Evolutionary conservation across 2,888 invertebrate species (phyloP), one percentile per base, ranked within the genome.

Genomic region (Parnassius apollo): DNA sequence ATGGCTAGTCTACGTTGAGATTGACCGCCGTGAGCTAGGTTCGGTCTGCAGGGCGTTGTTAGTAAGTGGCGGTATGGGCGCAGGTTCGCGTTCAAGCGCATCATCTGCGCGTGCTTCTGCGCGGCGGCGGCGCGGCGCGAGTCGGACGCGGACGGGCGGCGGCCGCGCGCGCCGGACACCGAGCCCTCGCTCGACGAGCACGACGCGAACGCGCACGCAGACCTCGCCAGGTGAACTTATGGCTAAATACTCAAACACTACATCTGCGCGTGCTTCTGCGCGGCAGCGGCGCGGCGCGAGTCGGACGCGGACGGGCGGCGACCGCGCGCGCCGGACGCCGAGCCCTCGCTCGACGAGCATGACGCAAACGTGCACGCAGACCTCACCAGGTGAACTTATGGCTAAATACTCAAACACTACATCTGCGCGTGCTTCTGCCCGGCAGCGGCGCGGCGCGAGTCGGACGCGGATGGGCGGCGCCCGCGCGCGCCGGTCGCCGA

Each of bases 21-120:
- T 18, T 18, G 18, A 18, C 18, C 0, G 18, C 18, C 18, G 18
- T 18, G 18, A 18, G 0, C 18, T 0, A 18, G 1, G 18, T 18
- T 18, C 18, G 18, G 18, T 18, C 18, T 18, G 18, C 18, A 18
- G 18, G 18, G 1, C 18, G 1, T 18, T 18, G 25, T 2, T 25
- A 3, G 3, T 25, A 25, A 25, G 25, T 25, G 25, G 2, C 3
- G 25, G 25, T 4, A 3, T 25, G 25, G 25, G 2, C 3, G 0
- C 88, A 94, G 98, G 66, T 97, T 96, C 80, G 98, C 98, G 35
- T 98, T 98, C 91, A 97, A 97, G 86, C 95, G 96, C 71, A 97
- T 98, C 71, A 95, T 98, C 71, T 97, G 97, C 88, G 95, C 95
- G 75, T 96, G 96, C 76, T 94, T 96, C 86, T 96, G 96, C 82